These are phyloP conservation scores for Sclerurus mexicanus DNA, from an alignment of 2,113 vertebrate species.

Conservation along the genomic window DNA sequence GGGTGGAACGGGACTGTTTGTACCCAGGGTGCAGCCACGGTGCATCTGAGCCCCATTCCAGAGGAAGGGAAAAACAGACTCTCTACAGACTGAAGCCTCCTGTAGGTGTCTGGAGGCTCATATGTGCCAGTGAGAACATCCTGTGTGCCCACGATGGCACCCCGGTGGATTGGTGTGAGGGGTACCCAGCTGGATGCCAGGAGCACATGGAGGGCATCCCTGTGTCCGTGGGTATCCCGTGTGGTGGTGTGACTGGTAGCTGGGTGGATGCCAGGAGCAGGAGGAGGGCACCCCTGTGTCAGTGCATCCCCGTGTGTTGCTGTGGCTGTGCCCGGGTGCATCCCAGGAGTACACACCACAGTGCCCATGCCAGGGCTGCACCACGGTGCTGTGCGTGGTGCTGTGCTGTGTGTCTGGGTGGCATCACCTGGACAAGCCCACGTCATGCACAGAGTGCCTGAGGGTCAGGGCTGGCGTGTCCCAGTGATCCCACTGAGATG, in stretches of 20 bases:
- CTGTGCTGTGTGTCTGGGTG: neutral
- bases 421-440: fast-evolving
- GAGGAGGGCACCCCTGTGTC: neutral
- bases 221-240: fast-evolving
- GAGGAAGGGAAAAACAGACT: neutral
- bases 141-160: fast-evolving
- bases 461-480: neutral
- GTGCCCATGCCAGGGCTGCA: neutral
- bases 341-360: neutral
- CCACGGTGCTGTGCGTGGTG: fast-evolving
- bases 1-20: neutral
- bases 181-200: fast-evolving
- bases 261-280: neutral
- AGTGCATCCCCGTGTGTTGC: neutral
- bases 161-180: fast-evolving
- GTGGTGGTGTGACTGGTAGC: neutral
- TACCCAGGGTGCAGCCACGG: neutral
- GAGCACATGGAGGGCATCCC: neutral
- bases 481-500: neutral
- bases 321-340: neutral
- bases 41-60: fast-evolving
- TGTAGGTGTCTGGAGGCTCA: neutral
- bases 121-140: neutral
- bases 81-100: neutral
- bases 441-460: fast-evolving